Evolutionary conservation across 2,888 invertebrate genomes (phyloP).

Genomic region (Aquatica leii): DNA sequence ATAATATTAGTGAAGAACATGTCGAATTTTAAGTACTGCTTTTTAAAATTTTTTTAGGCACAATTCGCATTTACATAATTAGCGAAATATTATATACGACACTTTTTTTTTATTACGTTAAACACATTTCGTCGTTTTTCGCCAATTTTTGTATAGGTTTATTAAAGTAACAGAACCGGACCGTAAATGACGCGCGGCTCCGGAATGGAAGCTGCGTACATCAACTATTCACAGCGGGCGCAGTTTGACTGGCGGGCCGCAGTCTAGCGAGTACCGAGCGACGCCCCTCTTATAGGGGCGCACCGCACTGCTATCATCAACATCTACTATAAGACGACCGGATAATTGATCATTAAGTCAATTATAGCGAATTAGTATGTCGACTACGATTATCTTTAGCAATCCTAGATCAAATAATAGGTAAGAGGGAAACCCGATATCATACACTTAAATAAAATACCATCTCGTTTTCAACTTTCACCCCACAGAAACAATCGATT

Average conservation of each 20-base stretch:
- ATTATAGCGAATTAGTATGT: conserved; percentile 57
- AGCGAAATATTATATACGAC: background rate
- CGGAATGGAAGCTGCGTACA: conserved; percentile 45
- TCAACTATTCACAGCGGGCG: conserved; percentile 51
- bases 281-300: conserved; percentile 54
- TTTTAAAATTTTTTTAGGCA: too few species aligned
- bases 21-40: conserved; percentile 2
- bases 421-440: background rate
- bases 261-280: conserved; percentile 51
- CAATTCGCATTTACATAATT: conserved; percentile 15
- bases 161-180: conserved; percentile 20
- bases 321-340: conserved; percentile 50
- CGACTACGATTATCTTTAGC: conserved; percentile 49
- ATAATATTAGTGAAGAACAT: conserved; percentile 27
- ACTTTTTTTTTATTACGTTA: conserved; percentile 2
- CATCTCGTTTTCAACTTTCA: too few species aligned
- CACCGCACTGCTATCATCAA: conserved; percentile 49
- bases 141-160: background rate
- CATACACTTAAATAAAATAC: conserved; percentile 2
- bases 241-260: conserved; percentile 59
- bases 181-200: conserved; percentile 37
- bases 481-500: too few species aligned
- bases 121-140: conserved; percentile 2
- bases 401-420: conserved; percentile 13
- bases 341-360: conserved; percentile 58